These are phyloP conservation scores for Capitella teleta DNA, from an alignment of 1,140 invertebrate genomes.

Conservation along the genomic window DNA sequence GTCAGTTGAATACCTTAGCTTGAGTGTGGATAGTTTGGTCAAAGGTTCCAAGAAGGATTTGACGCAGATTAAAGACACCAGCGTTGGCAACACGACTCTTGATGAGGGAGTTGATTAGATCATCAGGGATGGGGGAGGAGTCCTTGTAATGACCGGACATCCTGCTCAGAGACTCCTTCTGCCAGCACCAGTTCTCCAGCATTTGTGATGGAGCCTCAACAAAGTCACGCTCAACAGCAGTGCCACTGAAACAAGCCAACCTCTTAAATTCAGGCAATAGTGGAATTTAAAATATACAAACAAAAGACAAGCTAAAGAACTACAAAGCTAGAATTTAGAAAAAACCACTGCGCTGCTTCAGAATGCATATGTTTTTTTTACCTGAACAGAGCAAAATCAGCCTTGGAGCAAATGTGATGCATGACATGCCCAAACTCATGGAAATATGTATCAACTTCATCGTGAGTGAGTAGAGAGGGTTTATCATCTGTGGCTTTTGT, in stretches of 20 bases:
- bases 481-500: constrained; percentile 45
- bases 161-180: constrained; percentile 42
- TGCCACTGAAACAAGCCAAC: constrained; percentile 32
- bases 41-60: constrained; percentile 45
- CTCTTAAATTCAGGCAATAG: no score
- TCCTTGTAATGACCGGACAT: constrained; percentile 48
- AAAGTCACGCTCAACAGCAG: constrained; percentile 48
- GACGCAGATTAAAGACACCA: constrained; percentile 45
- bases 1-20: constrained; percentile 20
- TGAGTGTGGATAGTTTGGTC: constrained; percentile 45
- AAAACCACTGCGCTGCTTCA: no score
- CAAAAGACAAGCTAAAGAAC: no score
- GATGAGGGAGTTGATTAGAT: constrained; percentile 43
- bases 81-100: constrained; percentile 45
- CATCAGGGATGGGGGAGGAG: constrained; percentile 40
- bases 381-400: constrained; percentile 43
- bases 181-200: constrained; percentile 52
- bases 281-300: no score
- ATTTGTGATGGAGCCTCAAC: constrained; percentile 51
- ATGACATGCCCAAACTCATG: constrained; percentile 52
- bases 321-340: no score
- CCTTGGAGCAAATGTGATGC: constrained; percentile 46
- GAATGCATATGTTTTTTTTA: constrained; percentile 15
- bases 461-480: constrained; percentile 47
- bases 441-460: constrained; percentile 50